These are phyloP conservation scores for Orientallactaga bullata DNA, from an alignment of 2,113 vertebrate species.

Conservation along the genomic window DNA sequence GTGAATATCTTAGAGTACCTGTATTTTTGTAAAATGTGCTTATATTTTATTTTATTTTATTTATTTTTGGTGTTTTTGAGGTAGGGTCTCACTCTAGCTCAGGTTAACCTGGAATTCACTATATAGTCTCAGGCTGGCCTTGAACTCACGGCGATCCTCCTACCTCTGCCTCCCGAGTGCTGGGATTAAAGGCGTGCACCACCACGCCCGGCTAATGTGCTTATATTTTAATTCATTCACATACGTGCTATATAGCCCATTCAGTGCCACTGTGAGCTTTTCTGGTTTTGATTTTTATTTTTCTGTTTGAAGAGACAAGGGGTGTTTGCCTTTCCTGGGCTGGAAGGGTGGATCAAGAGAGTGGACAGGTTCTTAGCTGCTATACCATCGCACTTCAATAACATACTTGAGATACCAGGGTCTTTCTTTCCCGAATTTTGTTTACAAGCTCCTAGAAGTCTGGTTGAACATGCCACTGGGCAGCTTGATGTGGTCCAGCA, in stretches of 20 bases:
- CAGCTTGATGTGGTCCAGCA: neutral
- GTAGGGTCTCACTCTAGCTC: too few relatives aligned
- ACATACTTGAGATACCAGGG: too few relatives aligned
- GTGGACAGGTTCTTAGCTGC: too few relatives aligned
- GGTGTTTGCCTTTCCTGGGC: neutral
- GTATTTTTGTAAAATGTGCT: neutral
- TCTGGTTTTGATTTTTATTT: neutral
- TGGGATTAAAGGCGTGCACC: too few relatives aligned
- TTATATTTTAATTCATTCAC: slow-evolving; percentile 40
- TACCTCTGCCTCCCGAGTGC: too few relatives aligned
- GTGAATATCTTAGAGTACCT: neutral
- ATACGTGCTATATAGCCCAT: neutral
- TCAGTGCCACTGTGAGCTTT: neutral
- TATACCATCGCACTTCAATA: too few relatives aligned
- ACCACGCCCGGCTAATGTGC: too few relatives aligned
- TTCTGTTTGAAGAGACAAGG: neutral
- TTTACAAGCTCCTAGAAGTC: neutral
- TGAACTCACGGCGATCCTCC: too few relatives aligned
- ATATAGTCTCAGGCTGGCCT: too few relatives aligned
- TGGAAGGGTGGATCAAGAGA: neutral
- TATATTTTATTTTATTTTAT: too few relatives aligned
- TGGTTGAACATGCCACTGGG: neutral
- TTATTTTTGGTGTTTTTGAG: too few relatives aligned
- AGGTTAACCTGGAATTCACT: too few relatives aligned
- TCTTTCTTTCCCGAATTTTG: neutral